Evolutionary conservation across 2,113 vertebrate species (phyloP).

Genomic region (Silurus asotus): DNA sequence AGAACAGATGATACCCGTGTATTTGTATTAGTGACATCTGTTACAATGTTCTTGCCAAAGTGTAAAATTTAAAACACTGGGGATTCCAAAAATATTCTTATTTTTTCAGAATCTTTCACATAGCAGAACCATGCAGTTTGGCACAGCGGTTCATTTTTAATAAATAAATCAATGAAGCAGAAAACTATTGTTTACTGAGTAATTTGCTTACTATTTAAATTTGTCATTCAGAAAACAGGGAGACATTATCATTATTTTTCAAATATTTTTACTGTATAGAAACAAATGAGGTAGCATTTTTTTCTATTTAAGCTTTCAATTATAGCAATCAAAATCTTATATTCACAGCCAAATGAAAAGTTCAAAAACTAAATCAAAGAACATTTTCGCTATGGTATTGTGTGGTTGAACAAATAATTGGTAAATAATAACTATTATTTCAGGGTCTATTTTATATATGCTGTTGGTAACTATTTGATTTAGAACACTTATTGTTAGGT

Average conservation of each 20-base stretch:
- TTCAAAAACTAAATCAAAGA: too few relatives aligned
- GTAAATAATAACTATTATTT: too few relatives aligned
- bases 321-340: too few relatives aligned
- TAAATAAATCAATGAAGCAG: not conserved
- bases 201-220: too few relatives aligned
- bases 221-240: too few relatives aligned
- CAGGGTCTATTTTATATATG: too few relatives aligned
- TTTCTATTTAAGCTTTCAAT: not conserved
- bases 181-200: not conserved
- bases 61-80: not conserved
- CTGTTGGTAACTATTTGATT: too few relatives aligned
- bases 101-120: not conserved
- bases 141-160: not conserved
- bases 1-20: not conserved
- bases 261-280: not conserved
- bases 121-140: not conserved
- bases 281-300: not conserved
- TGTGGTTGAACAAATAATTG: too few relatives aligned
- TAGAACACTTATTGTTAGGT: too few relatives aligned
- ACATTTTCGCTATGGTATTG: too few relatives aligned
- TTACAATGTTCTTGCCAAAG: not conserved
- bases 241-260: too few relatives aligned
- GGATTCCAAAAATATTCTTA: not conserved
- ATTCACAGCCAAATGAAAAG: too few relatives aligned
- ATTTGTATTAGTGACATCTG: not conserved